Base-by-base conservation (phyloP, 2,797 vertebrate species). In the Sparus aurata region DNA sequence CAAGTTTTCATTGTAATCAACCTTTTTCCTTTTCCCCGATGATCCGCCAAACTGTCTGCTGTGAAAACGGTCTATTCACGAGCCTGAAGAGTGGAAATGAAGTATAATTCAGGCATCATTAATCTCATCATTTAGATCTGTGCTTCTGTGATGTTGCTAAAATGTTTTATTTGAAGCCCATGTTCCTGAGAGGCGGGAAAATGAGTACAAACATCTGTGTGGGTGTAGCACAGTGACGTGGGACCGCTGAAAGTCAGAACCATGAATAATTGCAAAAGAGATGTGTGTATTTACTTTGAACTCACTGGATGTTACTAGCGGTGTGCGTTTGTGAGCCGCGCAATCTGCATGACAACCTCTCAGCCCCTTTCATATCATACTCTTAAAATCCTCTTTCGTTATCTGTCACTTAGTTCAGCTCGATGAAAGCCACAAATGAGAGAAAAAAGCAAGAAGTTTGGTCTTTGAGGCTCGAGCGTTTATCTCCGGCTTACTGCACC, bases 401-500 rank as follows among this genome's bases (percentile, higher is more conserved):
- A 30, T 43, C 2, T 23, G n/a, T 16, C 45, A 1, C 17, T 43
- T 16, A 30, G 27, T 57, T 58, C 17, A 18, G 55, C 16, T 5
- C 8, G 12, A 59, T 41, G 1, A 30, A 72, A 77, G 20, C n/a
- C 8, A 15, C 66, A 69, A 2, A 10, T 30, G n/a, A 55, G 13
- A 4, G 41, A 34, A 34, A 25, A 68, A 79, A 27, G 23, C 27
- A 60, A 5, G 20, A 46, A 1, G 30, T 34, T 18, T 46, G 68
- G 4, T 58, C 25, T 68, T 50, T n/a, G 22, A 57, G n/a, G 30
- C 73, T 57, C 34, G 30, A 68, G 38, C 20, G 67, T 72, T 77
- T 54, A 17, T 60, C 50, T 73, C 23, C 60, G 53, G 18, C 38
- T 53, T 27, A 34, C 34, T 18, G 20, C 50, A 34, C 12, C 22